phyloP scores from a whole-genome alignment of 2,797 vertebrate species.

The Gymnopithys bicolor region DNA sequence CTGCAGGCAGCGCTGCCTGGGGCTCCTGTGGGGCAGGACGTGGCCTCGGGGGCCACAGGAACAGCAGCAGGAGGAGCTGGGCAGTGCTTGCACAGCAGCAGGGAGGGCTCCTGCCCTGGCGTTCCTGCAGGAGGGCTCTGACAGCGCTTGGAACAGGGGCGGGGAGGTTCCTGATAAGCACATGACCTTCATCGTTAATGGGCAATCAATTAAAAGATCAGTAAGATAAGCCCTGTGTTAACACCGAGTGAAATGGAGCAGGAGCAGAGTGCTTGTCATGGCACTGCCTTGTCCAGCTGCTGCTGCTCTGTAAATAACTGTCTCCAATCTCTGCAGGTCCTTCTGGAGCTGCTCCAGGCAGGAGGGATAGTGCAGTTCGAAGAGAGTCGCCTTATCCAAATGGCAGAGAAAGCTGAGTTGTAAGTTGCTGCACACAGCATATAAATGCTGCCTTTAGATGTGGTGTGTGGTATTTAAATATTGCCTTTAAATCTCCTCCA shows the following conservation, averaged over 20 bases:
- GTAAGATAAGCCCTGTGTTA: not conserved
- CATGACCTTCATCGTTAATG: not conserved
- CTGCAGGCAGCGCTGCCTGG: not conserved
- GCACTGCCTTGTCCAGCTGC: not conserved
- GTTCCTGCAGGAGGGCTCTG: not conserved
- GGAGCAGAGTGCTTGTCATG: not conserved
- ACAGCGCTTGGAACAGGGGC: not conserved
- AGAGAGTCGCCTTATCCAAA: conserved; percentile 85
- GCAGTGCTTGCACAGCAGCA: not conserved
- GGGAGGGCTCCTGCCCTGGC: not conserved
- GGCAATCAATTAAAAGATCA: not conserved
- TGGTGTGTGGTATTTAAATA: not conserved
- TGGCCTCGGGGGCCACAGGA: not conserved
- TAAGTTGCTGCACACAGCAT: conserved; percentile 72
- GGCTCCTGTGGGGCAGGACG: not conserved
- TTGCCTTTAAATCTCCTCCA: not conserved
- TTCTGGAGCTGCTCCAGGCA: conserved; percentile 93
- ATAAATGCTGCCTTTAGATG: not conserved
- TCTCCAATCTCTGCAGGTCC: conserved; percentile 81
- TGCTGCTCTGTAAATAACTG: not conserved
- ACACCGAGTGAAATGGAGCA: not conserved
- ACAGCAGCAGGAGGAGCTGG: not conserved
- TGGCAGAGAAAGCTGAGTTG: conserved; percentile 97
- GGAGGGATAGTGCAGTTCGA: conserved; percentile 95
- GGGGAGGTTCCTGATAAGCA: not conserved